Percentiles rank a stretch among this genome's conserved stretches.
Evolutionary conservation across 2,888 invertebrate genomes (phyloP).

Genomic region (Allacma fusca): DNA sequence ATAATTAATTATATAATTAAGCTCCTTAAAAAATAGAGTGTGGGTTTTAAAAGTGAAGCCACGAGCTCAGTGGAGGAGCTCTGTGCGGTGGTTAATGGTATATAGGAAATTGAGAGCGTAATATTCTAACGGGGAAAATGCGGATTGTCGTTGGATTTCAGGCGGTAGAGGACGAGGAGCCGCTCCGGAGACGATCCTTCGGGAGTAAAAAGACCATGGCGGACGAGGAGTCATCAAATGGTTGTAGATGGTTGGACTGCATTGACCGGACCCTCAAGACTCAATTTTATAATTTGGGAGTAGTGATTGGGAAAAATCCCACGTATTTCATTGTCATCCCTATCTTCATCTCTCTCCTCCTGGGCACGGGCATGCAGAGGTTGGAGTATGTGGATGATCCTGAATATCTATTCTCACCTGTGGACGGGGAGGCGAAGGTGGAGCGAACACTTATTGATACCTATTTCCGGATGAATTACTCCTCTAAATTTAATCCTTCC

Average conservation of each 20-base stretch:
- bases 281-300: constrained; percentile 82
- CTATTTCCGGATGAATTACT: constrained; percentile 87
- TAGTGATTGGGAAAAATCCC: constrained; percentile 80
- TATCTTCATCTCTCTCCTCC: constrained; percentile 79
- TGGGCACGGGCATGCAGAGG: constrained; percentile 86
- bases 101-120: too few species aligned
- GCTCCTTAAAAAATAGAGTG: too few species aligned
- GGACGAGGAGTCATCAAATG: constrained; percentile 27
- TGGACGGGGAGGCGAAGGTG: constrained; percentile 75
- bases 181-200: constrained; percentile 24
- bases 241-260: constrained; percentile 52
- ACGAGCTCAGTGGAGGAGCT: too few species aligned
- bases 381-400: constrained; percentile 91
- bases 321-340: constrained; percentile 90
- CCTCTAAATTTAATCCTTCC: constrained; percentile 83
- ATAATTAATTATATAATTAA: too few species aligned
- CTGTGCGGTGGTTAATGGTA: too few species aligned
- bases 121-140: constrained; percentile 43
- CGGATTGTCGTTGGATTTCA: constrained; percentile 61
- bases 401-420: constrained; percentile 89
- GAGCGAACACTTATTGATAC: constrained; percentile 84
- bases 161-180: constrained; percentile 50
- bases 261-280: constrained; percentile 80
- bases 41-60: too few species aligned
- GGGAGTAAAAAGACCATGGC: constrained; percentile 21